Evolutionary conservation across 2,888 invertebrate species (phyloP).

Genomic region (Achlya flavicornis): DNA sequence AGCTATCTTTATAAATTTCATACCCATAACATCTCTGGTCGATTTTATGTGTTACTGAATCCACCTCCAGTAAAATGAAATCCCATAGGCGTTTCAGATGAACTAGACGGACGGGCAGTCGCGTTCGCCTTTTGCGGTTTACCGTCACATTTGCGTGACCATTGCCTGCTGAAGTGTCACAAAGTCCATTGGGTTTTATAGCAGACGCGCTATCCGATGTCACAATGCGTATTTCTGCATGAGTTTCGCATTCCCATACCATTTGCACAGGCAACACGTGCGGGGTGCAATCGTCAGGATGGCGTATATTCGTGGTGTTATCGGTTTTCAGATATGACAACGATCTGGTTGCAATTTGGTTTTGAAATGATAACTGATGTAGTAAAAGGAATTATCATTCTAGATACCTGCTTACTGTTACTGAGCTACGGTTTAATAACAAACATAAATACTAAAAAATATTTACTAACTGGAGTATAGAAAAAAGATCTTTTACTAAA

Average conservation of each 20-base stretch:
- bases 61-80: not conserved
- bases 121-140: conserved; percentile 3
- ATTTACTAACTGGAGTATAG: too few species aligned
- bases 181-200: conserved; percentile 11
- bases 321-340: not conserved
- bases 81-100: not conserved
- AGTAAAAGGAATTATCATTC: not conserved
- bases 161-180: conserved; percentile 1
- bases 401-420: too few species aligned
- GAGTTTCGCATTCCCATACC: conserved; percentile 6
- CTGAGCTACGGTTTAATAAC: too few species aligned
- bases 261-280: not conserved
- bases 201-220: conserved; percentile 9
- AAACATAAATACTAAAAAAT: too few species aligned
- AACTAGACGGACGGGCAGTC: not conserved
- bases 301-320: not conserved
- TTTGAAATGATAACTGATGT: too few species aligned
- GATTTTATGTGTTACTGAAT: too few species aligned
- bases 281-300: not conserved
- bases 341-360: not conserved
- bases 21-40: too few species aligned
- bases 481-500: too few species aligned
- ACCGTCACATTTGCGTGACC: conserved; percentile 8
- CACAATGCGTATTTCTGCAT: conserved; percentile 13
- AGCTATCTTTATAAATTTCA: too few species aligned